Percentiles rank a stretch among this genome's conserved stretches.
Conservation (phyloP, 2,113 vertebrate species). For the Furnarius figulus region DNA sequence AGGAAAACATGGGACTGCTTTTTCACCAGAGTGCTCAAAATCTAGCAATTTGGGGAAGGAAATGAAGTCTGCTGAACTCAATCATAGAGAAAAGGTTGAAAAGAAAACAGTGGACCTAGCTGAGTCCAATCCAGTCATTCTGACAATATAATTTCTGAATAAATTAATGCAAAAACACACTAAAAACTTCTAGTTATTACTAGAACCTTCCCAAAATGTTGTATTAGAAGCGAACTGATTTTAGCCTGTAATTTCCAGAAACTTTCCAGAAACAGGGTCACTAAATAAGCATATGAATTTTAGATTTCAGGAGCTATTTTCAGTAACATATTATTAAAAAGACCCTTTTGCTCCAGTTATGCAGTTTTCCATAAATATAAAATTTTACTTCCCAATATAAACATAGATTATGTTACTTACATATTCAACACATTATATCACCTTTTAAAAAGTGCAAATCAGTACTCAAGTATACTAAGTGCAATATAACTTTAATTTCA, state of each 20-base stretch:
- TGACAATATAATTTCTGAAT: background rate
- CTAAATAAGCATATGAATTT: background rate
- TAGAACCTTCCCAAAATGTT: background rate
- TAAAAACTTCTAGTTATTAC: background rate
- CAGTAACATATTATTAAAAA: background rate
- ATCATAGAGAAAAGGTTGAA: background rate
- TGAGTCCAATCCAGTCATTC: background rate
- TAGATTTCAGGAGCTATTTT: background rate
- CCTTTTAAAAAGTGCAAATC: background rate
- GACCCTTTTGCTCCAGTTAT: background rate
- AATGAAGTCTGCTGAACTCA: background rate
- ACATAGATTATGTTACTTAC: background rate
- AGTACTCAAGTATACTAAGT: background rate
- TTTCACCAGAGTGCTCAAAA: background rate
- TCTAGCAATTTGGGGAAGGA: background rate
- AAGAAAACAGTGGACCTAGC: background rate
- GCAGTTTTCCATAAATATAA: background rate
- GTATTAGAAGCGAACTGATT: background rate
- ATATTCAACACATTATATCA: background rate
- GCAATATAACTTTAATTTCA: background rate
- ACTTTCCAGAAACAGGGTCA: background rate
- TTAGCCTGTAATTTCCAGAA: background rate
- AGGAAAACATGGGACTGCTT: background rate
- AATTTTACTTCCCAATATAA: background rate
- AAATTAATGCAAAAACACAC: background rate